Percentiles rank a stretch among this genome's conserved stretches.
These are phyloP conservation scores for Polydesmus complanatus DNA, from an alignment of 2,888 invertebrate species.

Conservation along the genomic window DNA sequence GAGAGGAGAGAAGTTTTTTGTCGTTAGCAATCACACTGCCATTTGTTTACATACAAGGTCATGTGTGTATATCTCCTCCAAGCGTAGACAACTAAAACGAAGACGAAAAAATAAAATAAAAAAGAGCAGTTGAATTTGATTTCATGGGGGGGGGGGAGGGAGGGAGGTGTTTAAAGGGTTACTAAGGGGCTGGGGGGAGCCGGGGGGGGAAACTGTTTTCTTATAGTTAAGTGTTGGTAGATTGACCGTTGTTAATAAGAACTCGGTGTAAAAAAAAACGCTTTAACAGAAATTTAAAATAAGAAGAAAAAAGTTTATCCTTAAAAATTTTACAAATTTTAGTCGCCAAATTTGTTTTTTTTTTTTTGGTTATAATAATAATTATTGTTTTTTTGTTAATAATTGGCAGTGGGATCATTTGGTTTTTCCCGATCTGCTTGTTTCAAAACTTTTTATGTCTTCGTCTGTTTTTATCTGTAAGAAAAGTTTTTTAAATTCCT, in stretches of 20 bases:
- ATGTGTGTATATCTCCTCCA: neutral
- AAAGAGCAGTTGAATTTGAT: neutral
- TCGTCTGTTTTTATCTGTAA: too few species aligned
- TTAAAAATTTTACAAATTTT: too few species aligned
- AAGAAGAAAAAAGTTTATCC: neutral
- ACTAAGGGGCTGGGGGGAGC: neutral
- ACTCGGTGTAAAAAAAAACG: neutral
- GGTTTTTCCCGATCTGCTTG: too few species aligned
- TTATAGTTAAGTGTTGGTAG: neutral
- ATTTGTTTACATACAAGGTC: slow-evolving; percentile 14
- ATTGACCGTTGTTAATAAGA: neutral
- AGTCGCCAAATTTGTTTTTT: too few species aligned
- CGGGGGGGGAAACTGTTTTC: neutral
- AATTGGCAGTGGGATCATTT: too few species aligned
- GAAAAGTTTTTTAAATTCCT: too few species aligned
- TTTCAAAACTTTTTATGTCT: too few species aligned
- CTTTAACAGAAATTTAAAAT: neutral
- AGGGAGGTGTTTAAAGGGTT: neutral
- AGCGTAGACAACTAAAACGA: neutral
- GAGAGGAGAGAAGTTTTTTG: slow-evolving; percentile 12
- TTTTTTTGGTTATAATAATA: too few species aligned
- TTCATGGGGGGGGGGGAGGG: neutral
- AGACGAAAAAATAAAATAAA: neutral
- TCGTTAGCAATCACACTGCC: slow-evolving; percentile 20
- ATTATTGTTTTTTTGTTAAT: too few species aligned